Conservation (phyloP, 1,140 invertebrate species). For the Olivierus martensii region DNA sequence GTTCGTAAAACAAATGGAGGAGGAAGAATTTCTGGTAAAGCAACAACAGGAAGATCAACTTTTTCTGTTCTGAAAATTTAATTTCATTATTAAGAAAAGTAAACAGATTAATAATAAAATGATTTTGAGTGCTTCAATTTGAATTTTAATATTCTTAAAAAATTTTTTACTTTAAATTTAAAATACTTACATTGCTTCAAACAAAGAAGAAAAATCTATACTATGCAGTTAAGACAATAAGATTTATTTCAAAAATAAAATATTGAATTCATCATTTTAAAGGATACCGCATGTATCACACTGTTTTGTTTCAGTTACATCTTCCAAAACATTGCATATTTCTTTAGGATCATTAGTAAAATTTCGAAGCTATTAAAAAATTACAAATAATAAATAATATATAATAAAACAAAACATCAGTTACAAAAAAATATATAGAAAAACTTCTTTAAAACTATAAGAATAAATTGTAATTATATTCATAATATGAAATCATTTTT, state of each 20-base stretch:
- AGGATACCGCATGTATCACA: slow-evolving; percentile 27
- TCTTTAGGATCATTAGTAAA: slow-evolving; percentile 47
- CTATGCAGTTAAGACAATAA: slow-evolving; percentile 10
- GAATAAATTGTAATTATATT: too few species aligned
- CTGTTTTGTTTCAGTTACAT: slow-evolving; percentile 36
- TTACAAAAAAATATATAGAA: too few species aligned
- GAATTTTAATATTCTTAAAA: too few species aligned
- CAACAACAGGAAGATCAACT: slow-evolving; percentile 33
- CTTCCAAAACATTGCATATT: slow-evolving; percentile 40
- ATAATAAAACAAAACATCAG: too few species aligned
- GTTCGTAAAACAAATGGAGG: slow-evolving; percentile 44
- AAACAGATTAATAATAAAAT: too few species aligned
- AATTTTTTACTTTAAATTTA: not conserved
- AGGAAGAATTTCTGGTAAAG: slow-evolving; percentile 31
- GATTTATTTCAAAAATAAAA: not conserved
- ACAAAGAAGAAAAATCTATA: slow-evolving; percentile 44
- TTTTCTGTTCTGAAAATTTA: slow-evolving; percentile 23
- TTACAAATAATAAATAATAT: not conserved
- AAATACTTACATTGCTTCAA: slow-evolving; percentile 36
- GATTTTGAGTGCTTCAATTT: too few species aligned
- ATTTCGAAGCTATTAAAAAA: slow-evolving; percentile 31
- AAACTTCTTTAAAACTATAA: too few species aligned
- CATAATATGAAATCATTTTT: too few species aligned
- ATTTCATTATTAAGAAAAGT: not conserved
- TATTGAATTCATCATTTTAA: not conserved